These are phyloP conservation scores for Lithobates sylvaticus DNA, from an alignment of 2,797 vertebrate species.

Conservation along the genomic window DNA sequence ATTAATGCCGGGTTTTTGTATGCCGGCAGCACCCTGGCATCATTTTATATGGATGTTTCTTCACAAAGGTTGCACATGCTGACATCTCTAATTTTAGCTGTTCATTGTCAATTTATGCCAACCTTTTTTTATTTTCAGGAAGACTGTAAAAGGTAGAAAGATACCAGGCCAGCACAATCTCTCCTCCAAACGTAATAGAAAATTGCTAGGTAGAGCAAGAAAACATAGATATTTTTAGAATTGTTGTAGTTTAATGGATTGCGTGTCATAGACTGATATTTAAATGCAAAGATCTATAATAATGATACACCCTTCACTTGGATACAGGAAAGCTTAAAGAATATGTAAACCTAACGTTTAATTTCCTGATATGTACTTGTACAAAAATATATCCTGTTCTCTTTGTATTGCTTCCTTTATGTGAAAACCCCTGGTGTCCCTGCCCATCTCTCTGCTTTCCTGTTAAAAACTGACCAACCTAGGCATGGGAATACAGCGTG, in stretches of 20 bases:
- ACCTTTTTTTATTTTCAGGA: constrained; percentile 8
- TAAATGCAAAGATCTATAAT: not conserved
- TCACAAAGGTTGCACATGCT: constrained; percentile 44
- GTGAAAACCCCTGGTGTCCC: no score
- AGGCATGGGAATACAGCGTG: no score
- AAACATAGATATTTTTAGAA: constrained; percentile 13
- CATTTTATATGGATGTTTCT: constrained; percentile 52
- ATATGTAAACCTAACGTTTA: no score
- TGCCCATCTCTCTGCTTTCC: no score
- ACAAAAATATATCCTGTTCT: no score
- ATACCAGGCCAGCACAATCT: constrained; percentile 8
- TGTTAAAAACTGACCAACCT: no score
- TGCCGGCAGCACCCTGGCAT: constrained; percentile 23
- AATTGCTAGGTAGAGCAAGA: not conserved
- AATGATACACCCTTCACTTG: no score
- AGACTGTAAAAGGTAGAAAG: constrained; percentile 11
- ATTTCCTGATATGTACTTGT: no score
- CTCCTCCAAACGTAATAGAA: constrained; percentile 7
- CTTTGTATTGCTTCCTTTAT: no score
- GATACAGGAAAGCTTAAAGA: no score
- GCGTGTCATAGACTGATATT: not conserved
- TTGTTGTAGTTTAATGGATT: not conserved
- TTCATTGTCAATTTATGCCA: constrained; percentile 55
- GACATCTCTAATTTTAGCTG: constrained; percentile 53
- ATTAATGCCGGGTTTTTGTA: constrained; percentile 2